Evolutionary conservation across 2,113 vertebrate species (phyloP).

Genomic region (Plectropomus leopardus): DNA sequence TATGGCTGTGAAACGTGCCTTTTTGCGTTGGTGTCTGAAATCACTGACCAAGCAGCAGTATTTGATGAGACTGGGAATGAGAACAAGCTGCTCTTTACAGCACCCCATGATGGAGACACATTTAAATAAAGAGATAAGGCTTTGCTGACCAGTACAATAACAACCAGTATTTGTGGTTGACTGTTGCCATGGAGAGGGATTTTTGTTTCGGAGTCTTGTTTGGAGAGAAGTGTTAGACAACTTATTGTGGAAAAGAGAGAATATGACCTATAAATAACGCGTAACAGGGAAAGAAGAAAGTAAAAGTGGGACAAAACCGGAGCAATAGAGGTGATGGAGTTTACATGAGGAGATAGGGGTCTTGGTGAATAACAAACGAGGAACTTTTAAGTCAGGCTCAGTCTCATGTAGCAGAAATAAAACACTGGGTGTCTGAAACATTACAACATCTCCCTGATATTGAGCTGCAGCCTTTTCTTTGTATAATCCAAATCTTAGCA

Average conservation of each 20-base stretch:
- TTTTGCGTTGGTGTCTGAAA: too few relatives aligned
- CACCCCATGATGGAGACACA: too few relatives aligned
- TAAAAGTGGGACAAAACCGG: not conserved
- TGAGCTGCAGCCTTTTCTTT: not conserved
- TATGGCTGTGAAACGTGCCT: too few relatives aligned
- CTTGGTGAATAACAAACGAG: not conserved
- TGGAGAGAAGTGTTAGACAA: slow-evolving; percentile 10
- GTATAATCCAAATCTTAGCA: not conserved
- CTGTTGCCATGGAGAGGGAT: slow-evolving; percentile 45
- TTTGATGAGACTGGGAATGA: too few relatives aligned
- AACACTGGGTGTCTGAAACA: not conserved
- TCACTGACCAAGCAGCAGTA: too few relatives aligned
- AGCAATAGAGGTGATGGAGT: too few relatives aligned
- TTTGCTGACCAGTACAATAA: not conserved
- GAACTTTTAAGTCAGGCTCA: not conserved
- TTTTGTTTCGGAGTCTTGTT: slow-evolving; percentile 16
- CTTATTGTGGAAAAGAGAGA: not conserved
- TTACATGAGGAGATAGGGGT: not conserved
- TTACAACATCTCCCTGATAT: not conserved
- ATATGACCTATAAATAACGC: not conserved
- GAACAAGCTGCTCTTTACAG: too few relatives aligned
- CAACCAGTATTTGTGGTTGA: not conserved
- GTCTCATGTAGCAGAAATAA: not conserved
- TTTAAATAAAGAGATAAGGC: not conserved
- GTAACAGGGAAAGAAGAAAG: not conserved